Base-by-base conservation (phyloP, 1,140 invertebrate genomes). In the Manduca sexta region DNA sequence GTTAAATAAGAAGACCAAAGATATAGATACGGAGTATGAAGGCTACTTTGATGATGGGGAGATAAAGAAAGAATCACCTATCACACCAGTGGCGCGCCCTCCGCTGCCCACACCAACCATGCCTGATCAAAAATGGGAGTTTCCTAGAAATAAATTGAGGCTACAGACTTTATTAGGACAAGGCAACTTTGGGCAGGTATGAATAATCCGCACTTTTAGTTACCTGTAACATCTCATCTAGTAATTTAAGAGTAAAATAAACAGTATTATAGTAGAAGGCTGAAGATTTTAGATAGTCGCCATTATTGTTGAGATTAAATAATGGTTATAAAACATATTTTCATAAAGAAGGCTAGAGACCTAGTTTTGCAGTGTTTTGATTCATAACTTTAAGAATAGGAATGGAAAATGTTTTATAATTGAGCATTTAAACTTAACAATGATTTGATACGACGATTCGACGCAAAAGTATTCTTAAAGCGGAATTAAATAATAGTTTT, bases 161-260 rank as follows among this genome's bases (percentile, higher is more conserved):
- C 79, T 95, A 21, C 93, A 94, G 64, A 94, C 93, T 29, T 86
- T 94, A 21, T 80, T 95, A 6, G 94, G 94, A 5, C 91, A 94
- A 82, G 94, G 94, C 26, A 95, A 95, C 74, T 95, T 96, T 74
- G 94, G 94, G 18, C 92, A 93, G 87, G 92, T 93, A 76, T 46
- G 43, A 2, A 47, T 39, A 41, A n/a, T 18, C n/a, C n/a, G 1
- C 30, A 15, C 15, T 33, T 49, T 39, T 39, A 15, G 1, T 39
- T 39, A 16, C 17, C 16, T 11, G 7, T 3, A 18, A 7, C 12
- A n/a, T 37, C 13, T 14, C 13, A 37, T n/a, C 6, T 37, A 13
- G 2, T 6, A 37, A 13, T 13, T 1, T n/a, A 26, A 26, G 1
- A 26, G 21, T 26, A 3, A 21, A 26, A 26, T 26, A 26, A 26